Evolutionary conservation across 2,888 invertebrate species (phyloP), one percentile per base, ranked within the genome.

Genomic region (Apoderus coryli): DNA sequence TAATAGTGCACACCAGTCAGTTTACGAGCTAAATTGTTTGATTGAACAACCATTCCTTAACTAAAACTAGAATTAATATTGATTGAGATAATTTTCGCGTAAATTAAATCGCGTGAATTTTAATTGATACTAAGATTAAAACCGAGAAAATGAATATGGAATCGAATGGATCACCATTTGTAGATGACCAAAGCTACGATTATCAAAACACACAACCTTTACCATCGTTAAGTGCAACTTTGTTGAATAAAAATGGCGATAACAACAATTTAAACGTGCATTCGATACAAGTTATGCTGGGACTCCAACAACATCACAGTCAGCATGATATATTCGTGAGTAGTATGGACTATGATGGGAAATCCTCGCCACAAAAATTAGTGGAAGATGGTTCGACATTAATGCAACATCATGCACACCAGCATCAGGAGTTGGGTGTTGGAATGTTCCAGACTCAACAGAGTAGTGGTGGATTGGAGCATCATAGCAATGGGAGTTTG

Each of bases 221-320:
- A 24, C 55, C 60, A 10, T 56, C 57, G 23, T 40, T 59, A 31
- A 57, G 51, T 41, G 53, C 56, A 34, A 53, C 58, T 25, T 43
- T 59, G 33, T 39, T 58, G 29, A 35, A 47, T 33, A 34, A 33
- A 31, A 22, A 9, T 10, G 10, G 7, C 25, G 10, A 11, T 3
- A 14, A 47, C 31, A 54, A 54, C 12, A 65, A 65, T 28, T 59
- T 66, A 13, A 72, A 70, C 22, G 69, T 65, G 30, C 70, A 72
- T 45, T 67, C 69, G 42, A 69, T 75, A 41, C 74, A 76, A 54
- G 72, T 74, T 37, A 76, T 76, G 76, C 54, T 76, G 31, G 73
- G 73, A 9, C 57, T 72, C 35, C 63, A 65, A 36, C 62, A 63
- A 25, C 60, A 59, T n/a, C n/a, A n/a, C n/a, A n/a, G n/a, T n/a